Conservation (phyloP, 2,113 vertebrate genomes). For the Onychostruthus taczanowskii region DNA sequence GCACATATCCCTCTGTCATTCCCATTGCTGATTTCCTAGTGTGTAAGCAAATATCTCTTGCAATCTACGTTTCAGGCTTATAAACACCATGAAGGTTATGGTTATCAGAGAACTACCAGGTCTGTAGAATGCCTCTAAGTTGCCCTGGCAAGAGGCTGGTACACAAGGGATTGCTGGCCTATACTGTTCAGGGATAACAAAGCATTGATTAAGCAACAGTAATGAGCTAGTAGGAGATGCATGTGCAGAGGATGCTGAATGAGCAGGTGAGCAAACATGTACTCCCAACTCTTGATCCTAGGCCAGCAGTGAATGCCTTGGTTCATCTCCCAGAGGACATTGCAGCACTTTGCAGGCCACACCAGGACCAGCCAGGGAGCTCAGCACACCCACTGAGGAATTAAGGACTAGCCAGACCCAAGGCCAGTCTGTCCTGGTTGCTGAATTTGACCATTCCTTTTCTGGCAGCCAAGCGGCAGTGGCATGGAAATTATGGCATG, state of each 20-base stretch:
- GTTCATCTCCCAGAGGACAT: not conserved
- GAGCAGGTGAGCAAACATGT: accelerated
- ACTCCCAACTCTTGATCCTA: not conserved
- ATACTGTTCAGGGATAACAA: not conserved
- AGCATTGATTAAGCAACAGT: not conserved
- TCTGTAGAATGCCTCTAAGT: not conserved
- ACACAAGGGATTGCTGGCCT: not conserved
- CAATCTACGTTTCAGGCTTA: not conserved
- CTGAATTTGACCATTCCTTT: not conserved
- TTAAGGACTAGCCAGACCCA: not conserved
- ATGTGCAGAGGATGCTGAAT: not conserved
- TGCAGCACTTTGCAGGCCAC: not conserved
- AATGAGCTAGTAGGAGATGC: not conserved
- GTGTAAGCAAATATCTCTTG: not conserved
- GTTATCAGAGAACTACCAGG: not conserved
- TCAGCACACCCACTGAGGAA: not conserved
- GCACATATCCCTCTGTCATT: not conserved
- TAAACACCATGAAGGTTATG: not conserved
- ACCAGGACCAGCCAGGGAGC: not conserved
- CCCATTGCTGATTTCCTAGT: not conserved
- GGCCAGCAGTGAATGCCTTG: not conserved
- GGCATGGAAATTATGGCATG: not conserved
- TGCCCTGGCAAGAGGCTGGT: not conserved
- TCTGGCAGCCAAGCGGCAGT: not conserved
- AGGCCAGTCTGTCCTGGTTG: not conserved